These are phyloP conservation scores for silkworm (Bombyx mori) DNA, from an alignment of 1,140 invertebrate genomes.

Conservation along the genomic window DNA sequence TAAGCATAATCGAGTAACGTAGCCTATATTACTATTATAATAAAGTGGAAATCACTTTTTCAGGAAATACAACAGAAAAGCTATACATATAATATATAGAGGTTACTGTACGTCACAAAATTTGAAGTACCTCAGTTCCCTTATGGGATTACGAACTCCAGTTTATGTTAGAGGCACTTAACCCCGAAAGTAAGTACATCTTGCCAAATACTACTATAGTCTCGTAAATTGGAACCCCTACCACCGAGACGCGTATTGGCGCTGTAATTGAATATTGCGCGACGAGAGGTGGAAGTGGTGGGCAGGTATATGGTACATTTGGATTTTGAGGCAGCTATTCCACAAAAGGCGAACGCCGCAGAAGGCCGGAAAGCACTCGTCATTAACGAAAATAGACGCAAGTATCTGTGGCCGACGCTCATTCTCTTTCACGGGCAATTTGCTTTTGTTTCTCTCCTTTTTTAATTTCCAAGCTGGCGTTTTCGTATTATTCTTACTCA, in stretches of 20 bases:
- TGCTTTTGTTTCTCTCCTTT: conserved; percentile 49
- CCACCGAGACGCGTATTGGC: not conserved
- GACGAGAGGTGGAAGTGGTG: not conserved
- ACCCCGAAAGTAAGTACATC: conserved; percentile 5
- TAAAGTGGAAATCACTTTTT: conserved; percentile 5
- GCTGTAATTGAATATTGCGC: conserved; percentile 1
- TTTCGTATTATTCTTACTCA: conserved; percentile 43
- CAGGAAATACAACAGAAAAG: conserved; percentile 6
- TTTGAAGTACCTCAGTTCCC: conserved; percentile 4
- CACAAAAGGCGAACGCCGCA: conserved; percentile 8
- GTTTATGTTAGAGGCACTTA: conserved; percentile 11
- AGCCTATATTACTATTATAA: too few relatives aligned
- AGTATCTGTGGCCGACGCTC: conserved; percentile 22
- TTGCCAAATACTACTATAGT: not conserved
- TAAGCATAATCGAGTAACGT: too few relatives aligned
- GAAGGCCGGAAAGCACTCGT: conserved; percentile 27
- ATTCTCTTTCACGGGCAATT: conserved; percentile 50
- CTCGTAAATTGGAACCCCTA: conserved; percentile 13
- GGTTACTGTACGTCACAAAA: conserved; percentile 8
- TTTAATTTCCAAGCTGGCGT: conserved; percentile 58
- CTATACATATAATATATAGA: conserved; percentile 2
- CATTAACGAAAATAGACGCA: conserved; percentile 39
- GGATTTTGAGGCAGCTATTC: conserved; percentile 6
- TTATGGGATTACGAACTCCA: conserved; percentile 9
- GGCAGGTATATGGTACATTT: not conserved